Conservation (phyloP, 2,888 invertebrate genomes). For the Malthinus flaveolus region DNA sequence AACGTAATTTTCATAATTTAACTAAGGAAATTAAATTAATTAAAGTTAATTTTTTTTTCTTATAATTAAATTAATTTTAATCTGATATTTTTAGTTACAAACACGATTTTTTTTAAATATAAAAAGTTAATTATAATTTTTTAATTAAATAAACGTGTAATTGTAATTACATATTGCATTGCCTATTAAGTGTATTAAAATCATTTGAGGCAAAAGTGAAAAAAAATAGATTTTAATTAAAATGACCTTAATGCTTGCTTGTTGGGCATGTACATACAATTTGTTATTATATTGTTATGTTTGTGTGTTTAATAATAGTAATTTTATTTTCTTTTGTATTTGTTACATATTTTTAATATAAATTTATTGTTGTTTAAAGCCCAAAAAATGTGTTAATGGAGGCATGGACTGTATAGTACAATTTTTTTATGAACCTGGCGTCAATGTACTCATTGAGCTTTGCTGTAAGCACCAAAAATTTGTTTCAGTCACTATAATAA, state of each 20-base stretch:
- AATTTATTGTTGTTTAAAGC: not conserved
- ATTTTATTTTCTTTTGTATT: conserved; percentile 9
- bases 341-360: not conserved
- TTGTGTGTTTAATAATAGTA: conserved; percentile 32
- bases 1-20: not conserved
- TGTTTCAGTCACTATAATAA: too few species aligned
- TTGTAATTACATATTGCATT: not conserved
- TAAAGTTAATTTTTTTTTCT: too few species aligned
- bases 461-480: too few species aligned
- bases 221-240: conserved; percentile 29
- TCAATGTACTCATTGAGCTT: too few species aligned
- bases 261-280: conserved; percentile 17
- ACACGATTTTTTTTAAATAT: not conserved
- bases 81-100: too few species aligned
- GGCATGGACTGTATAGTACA: too few species aligned
- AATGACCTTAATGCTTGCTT: conserved; percentile 28
- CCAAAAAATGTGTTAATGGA: too few species aligned
- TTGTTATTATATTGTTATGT: conserved; percentile 29
- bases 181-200: conserved; percentile 5
- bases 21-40: not conserved
- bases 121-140: not conserved
- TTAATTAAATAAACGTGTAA: conserved; percentile 18
- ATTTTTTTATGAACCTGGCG: too few species aligned
- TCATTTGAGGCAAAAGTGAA: conserved; percentile 15
- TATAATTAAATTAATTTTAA: too few species aligned